A percentile compares a stretch with the other conserved stretches of the same genome.
phyloP scores from a whole-genome alignment of 92 coral and sea anemone genomes.

The Meandrina meandrites region DNA sequence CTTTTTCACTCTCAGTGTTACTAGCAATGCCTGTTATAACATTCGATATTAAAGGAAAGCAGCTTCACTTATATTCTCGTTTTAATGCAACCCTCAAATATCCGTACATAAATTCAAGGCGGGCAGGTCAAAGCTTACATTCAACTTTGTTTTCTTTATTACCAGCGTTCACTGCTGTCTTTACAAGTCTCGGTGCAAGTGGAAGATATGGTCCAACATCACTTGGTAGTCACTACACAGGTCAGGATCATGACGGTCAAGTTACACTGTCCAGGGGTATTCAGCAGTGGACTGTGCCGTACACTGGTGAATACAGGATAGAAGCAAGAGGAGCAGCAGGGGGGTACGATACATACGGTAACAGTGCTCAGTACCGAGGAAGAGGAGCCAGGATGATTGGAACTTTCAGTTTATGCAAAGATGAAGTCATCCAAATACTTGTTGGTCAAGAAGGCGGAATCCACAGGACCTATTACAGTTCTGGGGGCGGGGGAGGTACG shows the following conservation, averaged over 20 bases:
- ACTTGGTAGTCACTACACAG: neutral
- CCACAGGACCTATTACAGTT: neutral
- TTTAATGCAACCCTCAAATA: no score
- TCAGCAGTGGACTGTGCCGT: neutral
- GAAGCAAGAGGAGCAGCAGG: slow-evolving; percentile 64
- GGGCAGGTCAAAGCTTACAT: slow-evolving; percentile 36
- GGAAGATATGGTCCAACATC: slow-evolving; percentile 2
- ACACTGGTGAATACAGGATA: slow-evolving; percentile 45
- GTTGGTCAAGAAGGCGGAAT: slow-evolving; percentile 69
- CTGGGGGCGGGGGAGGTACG: neutral
- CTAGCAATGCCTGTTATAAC: no score
- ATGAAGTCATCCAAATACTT: slow-evolving; percentile 30
- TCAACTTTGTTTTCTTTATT: slow-evolving; percentile 44
- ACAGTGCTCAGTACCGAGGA: slow-evolving; percentile 37
- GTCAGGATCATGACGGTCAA: neutral
- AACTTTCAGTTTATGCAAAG: slow-evolving; percentile 39
- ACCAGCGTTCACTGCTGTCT: neutral
- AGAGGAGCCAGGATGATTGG: slow-evolving; percentile 67
- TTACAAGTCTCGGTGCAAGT: neutral
- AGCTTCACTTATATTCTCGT: no score
- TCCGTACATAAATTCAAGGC: slow-evolving; percentile 27
- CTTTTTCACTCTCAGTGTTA: no score
- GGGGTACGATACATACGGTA: slow-evolving; percentile 29
- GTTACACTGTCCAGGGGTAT: neutral
- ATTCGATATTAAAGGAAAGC: no score